Conservation (phyloP, 2,113 vertebrate genomes). For the Elephas maximus region DNA sequence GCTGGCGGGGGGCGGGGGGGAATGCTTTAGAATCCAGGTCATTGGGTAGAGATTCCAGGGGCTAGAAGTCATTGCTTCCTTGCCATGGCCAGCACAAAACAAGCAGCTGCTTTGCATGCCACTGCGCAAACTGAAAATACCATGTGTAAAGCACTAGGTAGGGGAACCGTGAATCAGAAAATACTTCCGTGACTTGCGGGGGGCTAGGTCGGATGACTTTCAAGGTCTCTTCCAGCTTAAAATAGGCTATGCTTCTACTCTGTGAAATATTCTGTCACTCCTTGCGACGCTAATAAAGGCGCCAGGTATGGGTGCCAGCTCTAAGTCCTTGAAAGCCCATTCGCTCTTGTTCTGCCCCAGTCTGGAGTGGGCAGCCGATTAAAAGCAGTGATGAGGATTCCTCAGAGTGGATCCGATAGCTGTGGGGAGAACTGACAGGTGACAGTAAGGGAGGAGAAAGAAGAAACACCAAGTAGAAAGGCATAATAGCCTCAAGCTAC, state of each 20-base stretch:
- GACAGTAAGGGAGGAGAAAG: not conserved
- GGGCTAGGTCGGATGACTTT: not conserved
- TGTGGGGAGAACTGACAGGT: constrained; percentile 16
- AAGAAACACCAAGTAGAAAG: not conserved
- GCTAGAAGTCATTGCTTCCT: not conserved
- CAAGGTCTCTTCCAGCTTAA: not conserved
- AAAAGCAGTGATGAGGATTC: constrained; percentile 1
- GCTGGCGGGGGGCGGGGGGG: not conserved
- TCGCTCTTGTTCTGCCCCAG: not conserved
- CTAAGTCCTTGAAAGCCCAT: not conserved
- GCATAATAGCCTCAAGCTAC: not conserved
- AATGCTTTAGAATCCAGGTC: constrained; percentile 19
- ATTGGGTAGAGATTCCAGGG: not conserved
- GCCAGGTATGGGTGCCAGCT: not conserved
- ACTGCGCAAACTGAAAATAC: not conserved
- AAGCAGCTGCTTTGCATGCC: not conserved
- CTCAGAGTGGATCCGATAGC: not conserved
- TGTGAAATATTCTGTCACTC: not conserved
- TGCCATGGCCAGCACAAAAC: not conserved
- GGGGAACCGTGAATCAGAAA: not conserved
- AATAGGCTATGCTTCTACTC: not conserved
- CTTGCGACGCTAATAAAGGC: not conserved
- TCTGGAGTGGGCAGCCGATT: not conserved
- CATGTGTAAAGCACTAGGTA: not conserved
- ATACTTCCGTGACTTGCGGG: not conserved